These are phyloP conservation scores for Catostylus mosaicus DNA, from an alignment of 30 jellyfish, hydroid and myxozoan genomes.

Conservation along the genomic window DNA sequence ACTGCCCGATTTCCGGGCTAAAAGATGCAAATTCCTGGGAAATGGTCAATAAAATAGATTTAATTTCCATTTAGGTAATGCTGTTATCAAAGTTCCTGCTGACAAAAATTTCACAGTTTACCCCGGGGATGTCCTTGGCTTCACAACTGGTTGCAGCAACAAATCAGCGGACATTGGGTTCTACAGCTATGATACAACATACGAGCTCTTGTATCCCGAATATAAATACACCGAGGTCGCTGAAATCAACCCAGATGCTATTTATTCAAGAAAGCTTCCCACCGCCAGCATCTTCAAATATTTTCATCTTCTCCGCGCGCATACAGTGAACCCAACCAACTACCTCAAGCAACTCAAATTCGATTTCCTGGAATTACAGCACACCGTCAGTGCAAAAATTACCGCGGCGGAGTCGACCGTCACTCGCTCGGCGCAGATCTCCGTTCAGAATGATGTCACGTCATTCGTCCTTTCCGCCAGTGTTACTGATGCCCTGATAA, in stretches of 20 bases:
- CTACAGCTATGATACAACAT: constrained; percentile 11
- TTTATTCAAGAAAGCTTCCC: constrained; percentile 32
- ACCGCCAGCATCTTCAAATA: constrained; percentile 22
- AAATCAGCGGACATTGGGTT: constrained; percentile 45
- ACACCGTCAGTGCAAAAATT: constrained; percentile 30
- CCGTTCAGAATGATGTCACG: constrained; percentile 46
- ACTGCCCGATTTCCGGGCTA: too few species aligned
- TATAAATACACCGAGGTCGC: constrained; percentile 24
- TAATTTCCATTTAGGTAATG: constrained; percentile 22
- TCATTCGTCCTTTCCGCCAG: constrained; percentile 27
- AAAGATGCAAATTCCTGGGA: too few species aligned
- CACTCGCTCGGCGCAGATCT: constrained; percentile 1
- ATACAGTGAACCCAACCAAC: constrained; percentile 42
- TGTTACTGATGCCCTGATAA: not conserved
- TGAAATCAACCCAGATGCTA: constrained; percentile 15
- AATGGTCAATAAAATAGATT: not conserved
- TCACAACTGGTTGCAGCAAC: constrained; percentile 33
- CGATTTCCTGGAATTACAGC: constrained; percentile 32
- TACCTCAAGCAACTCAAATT: constrained; percentile 56
- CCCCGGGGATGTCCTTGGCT: constrained; percentile 68
- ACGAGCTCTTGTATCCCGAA: constrained; percentile 48
- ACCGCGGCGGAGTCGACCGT: constrained; percentile 55
- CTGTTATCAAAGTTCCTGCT: constrained; percentile 46
- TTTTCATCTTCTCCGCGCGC: constrained; percentile 56
- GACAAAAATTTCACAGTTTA: constrained; percentile 30